phyloP scores from a whole-genome alignment of 2,113 vertebrate genomes.

The Neomonachus schauinslandi region DNA sequence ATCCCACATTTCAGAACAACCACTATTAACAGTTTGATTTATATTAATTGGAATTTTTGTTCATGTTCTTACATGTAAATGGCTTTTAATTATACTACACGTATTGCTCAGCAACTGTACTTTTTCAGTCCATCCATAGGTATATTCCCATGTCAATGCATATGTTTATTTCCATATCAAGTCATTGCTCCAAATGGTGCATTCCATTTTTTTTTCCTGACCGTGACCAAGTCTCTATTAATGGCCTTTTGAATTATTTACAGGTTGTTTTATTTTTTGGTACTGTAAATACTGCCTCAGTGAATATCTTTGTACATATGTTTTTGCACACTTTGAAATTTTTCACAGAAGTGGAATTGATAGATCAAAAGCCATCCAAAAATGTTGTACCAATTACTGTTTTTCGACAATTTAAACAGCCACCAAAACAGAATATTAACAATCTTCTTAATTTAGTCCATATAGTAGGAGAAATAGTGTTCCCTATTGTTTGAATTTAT shows the following conservation, averaged over 20 bases:
- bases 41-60: neutral
- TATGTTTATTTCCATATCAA: neutral
- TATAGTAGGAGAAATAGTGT: neutral
- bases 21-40: neutral
- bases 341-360: neutral
- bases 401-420: neutral
- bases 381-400: neutral
- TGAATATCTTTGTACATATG: neutral
- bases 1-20: neutral
- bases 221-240: neutral
- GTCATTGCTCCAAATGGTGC: neutral
- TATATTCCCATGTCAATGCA: neutral
- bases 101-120: neutral
- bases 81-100: neutral
- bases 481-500: neutral
- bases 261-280: neutral
- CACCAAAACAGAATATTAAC: neutral
- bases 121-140: neutral
- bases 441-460: neutral
- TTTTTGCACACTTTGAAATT: neutral
- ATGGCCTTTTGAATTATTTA: neutral
- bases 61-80: neutral
- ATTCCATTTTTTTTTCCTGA: neutral
- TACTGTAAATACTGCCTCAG: neutral
- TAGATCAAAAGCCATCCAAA: constrained; percentile 28